phyloP scores from a whole-genome alignment of 2,113 vertebrate genomes.

The Tachycineta bicolor region DNA sequence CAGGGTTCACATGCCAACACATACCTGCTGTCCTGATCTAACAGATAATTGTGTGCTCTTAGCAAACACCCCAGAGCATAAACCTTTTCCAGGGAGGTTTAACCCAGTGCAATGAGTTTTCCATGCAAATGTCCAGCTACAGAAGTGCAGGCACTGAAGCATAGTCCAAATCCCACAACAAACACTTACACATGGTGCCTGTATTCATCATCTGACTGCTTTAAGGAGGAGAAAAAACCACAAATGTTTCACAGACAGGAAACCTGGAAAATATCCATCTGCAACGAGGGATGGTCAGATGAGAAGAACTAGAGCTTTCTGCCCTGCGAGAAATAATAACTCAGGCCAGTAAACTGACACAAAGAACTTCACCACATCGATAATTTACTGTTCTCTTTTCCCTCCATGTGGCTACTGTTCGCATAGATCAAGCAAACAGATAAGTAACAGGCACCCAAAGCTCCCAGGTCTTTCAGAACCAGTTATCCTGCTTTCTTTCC shows the following conservation, averaged over 20 bases:
- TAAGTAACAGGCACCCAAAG: neutral
- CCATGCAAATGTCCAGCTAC: neutral
- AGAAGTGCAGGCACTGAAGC: neutral
- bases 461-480: neutral
- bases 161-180: neutral
- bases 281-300: neutral
- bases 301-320: conserved; percentile 1
- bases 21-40: neutral
- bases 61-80: neutral
- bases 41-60: neutral
- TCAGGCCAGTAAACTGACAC: neutral
- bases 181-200: neutral
- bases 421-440: neutral
- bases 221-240: conserved; percentile 15
- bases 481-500: neutral
- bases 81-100: neutral
- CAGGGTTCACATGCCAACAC: neutral
- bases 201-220: neutral
- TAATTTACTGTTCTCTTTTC: neutral
- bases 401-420: neutral
- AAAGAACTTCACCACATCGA: neutral
- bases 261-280: conserved; percentile 28
- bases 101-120: neutral
- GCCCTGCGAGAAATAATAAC: neutral
- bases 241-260: neutral